A percentile compares a stretch with the other conserved stretches of the same genome.
These are phyloP conservation scores for Crax fasciolata DNA, from an alignment of 2,797 vertebrate species.

Conservation along the genomic window DNA sequence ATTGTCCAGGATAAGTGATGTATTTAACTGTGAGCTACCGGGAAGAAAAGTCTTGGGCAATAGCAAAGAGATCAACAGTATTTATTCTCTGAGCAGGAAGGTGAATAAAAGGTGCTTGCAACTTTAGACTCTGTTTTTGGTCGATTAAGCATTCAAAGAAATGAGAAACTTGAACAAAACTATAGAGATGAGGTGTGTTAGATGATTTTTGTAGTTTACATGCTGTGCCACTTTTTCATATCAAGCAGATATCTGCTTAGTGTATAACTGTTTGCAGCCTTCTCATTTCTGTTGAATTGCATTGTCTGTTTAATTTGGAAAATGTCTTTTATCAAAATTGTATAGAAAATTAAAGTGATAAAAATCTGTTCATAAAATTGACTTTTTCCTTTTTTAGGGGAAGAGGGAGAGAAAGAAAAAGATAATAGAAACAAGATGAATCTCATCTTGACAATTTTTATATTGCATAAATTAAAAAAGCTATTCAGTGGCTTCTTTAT, in stretches of 20 bases:
- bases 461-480: background rate
- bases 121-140: background rate
- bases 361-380: background rate
- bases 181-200: fast-evolving
- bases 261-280: background rate
- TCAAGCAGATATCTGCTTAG: background rate
- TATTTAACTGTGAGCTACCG: background rate
- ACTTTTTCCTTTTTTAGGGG: fast-evolving
- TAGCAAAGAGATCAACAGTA: background rate
- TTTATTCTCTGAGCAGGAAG: background rate
- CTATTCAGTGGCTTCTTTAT: background rate
- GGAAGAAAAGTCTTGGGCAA: background rate
- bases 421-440: background rate
- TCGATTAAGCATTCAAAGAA: background rate
- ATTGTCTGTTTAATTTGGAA: background rate
- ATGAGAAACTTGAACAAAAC: background rate
- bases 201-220: background rate
- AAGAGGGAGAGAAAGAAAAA: background rate
- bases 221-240: background rate
- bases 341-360: background rate
- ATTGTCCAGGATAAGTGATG: background rate
- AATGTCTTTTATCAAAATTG: background rate
- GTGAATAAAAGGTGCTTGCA: background rate
- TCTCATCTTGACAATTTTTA: background rate
- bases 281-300: background rate